A percentile compares a stretch with the other conserved stretches of the same genome.
phyloP scores from a whole-genome alignment of 30 jellyfish, hydroid and myxozoan species.

The Morbakka virulenta region DNA sequence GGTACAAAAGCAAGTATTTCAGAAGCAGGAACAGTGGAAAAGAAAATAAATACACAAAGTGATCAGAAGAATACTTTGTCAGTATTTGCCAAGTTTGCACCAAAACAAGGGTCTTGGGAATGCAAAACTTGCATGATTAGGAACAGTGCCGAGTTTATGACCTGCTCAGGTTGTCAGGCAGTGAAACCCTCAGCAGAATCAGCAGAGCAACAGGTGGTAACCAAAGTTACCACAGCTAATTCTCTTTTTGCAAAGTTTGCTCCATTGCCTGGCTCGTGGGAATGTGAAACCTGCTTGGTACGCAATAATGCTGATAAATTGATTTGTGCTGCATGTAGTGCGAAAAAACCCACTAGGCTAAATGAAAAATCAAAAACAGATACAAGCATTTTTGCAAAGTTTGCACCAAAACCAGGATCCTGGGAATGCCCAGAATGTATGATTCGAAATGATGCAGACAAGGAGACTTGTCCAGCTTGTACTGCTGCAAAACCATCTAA shows the following conservation, averaged over 20 bases:
- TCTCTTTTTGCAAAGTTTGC: conserved; percentile 11
- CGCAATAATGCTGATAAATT: conserved; percentile 2
- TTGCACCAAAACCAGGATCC: background rate
- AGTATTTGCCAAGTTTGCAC: conserved; percentile 18
- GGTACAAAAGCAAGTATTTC: background rate
- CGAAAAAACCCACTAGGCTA: conserved; percentile 15
- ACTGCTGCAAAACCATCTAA: conserved; percentile 8
- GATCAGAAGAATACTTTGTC: too few species aligned
- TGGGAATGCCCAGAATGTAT: conserved; percentile 56
- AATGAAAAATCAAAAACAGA: background rate
- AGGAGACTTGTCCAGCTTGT: conserved; percentile 47
- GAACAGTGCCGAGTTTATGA: conserved; percentile 5
- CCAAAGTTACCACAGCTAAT: background rate
- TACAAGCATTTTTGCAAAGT: background rate
- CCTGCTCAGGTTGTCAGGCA: conserved; percentile 56
- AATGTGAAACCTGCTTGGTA: conserved; percentile 56
- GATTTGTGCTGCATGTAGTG: conserved; percentile 62
- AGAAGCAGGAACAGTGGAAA: background rate
- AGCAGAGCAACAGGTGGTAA: background rate
- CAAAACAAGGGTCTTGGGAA: conserved; percentile 55
- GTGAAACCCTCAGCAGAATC: conserved; percentile 7
- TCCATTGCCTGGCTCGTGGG: conserved; percentile 43
- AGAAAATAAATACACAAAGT: background rate
- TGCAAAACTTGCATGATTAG: conserved; percentile 46
- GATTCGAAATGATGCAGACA: conserved; percentile 3